A percentile compares a stretch with the other conserved stretches of the same genome.
These are phyloP conservation scores for Subanguina moxae DNA, from an alignment of 1,140 invertebrate species.

Conservation along the genomic window DNA sequence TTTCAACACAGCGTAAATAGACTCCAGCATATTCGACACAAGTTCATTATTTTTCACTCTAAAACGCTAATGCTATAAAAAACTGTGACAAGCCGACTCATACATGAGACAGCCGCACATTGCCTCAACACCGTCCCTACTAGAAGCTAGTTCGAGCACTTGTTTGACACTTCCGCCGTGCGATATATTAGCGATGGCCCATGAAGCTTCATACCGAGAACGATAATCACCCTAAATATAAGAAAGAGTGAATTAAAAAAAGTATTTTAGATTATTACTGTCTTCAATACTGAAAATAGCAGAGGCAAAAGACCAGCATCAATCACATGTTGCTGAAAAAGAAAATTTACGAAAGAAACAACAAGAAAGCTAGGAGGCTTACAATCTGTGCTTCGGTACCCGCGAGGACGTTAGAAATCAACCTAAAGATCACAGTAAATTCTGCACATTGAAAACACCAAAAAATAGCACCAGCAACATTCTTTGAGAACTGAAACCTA, in stretches of 20 bases:
- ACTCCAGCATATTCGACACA: slow-evolving; percentile 21
- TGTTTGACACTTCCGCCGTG: slow-evolving; percentile 34
- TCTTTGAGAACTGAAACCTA: slow-evolving; percentile 27
- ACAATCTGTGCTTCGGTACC: slow-evolving; percentile 31
- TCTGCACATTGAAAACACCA: too few relatives aligned
- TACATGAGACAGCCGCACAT: slow-evolving; percentile 12
- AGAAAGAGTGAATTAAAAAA: slow-evolving; percentile 3
- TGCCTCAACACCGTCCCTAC: slow-evolving; percentile 8
- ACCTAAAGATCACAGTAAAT: too few relatives aligned
- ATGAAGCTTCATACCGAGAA: slow-evolving; percentile 31
- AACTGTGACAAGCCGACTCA: too few relatives aligned
- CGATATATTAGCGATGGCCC: slow-evolving; percentile 28
- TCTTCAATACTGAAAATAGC: slow-evolving; percentile 23
- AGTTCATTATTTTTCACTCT: slow-evolving; percentile 32
- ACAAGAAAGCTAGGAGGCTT: background rate
- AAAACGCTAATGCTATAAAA: background rate
- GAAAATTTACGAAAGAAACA: background rate
- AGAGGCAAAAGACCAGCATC: slow-evolving; percentile 29
- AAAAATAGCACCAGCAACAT: slow-evolving; percentile 23
- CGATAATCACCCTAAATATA: slow-evolving; percentile 27
- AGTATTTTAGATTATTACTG: too few relatives aligned
- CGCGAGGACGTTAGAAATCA: slow-evolving; percentile 36
- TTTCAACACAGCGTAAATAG: slow-evolving; percentile 16
- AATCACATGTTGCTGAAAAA: slow-evolving; percentile 31
- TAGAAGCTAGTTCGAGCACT: slow-evolving; percentile 18